These are phyloP conservation scores for Bambusicola thoracicus DNA, from an alignment of 2,113 vertebrate genomes.

Conservation along the genomic window DNA sequence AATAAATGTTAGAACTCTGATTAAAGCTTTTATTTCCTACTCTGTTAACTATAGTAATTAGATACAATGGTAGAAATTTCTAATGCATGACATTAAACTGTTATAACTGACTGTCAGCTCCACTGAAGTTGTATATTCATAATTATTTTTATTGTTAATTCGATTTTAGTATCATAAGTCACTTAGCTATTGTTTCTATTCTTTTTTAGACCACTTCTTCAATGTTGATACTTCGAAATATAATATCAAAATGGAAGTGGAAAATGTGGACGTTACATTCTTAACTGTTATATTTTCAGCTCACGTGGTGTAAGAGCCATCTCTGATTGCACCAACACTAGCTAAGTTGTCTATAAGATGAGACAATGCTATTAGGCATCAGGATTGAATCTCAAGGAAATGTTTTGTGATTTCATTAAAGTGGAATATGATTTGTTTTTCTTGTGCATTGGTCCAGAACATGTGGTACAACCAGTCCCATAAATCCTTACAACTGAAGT, in stretches of 20 bases:
- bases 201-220: neutral
- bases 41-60: neutral
- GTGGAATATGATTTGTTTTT: slow-evolving; percentile 31
- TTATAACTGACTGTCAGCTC: neutral
- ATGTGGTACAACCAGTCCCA: neutral
- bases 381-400: slow-evolving; percentile 61
- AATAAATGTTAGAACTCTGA: neutral
- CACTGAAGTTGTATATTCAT: neutral
- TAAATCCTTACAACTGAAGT: neutral
- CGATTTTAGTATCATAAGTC: neutral
- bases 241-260: neutral
- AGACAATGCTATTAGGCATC: slow-evolving; percentile 41
- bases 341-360: slow-evolving; percentile 52
- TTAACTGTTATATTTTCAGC: neutral
- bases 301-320: neutral
- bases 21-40: neutral
- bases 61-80: neutral
- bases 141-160: neutral
- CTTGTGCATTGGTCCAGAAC: neutral
- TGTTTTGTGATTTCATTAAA: slow-evolving; percentile 63
- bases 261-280: neutral
- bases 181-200: neutral
- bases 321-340: slow-evolving; percentile 62
- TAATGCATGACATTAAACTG: neutral
- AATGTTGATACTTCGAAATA: neutral